Evolutionary conservation across 2,113 vertebrate species (phyloP).

Genomic region (Zosterops pallidus): DNA sequence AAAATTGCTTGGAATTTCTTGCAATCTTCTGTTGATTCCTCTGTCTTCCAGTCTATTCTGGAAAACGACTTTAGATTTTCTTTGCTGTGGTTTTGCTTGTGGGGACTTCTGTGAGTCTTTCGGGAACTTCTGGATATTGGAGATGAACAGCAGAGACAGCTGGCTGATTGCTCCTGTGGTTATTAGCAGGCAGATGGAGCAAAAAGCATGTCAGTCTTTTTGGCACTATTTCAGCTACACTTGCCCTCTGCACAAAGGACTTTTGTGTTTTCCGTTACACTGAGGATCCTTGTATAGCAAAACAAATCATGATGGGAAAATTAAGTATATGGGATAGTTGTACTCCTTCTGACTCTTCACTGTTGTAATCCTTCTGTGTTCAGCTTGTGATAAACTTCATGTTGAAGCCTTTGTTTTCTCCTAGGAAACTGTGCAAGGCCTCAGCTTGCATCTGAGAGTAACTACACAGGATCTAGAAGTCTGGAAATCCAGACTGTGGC

Average conservation of each 20-base stretch:
- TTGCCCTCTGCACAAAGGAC: conserved; percentile 54
- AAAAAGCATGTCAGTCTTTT: conserved; percentile 53
- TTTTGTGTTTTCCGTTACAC: background rate
- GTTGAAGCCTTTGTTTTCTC: background rate
- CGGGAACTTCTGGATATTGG: background rate
- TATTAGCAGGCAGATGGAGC: conserved; percentile 58
- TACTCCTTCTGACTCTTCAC: conserved; percentile 8
- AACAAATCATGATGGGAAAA: conserved; percentile 51
- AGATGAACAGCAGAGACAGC: conserved; percentile 13
- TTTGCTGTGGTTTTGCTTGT: background rate
- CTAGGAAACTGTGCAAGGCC: background rate
- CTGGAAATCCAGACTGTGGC: background rate
- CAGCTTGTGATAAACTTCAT: background rate
- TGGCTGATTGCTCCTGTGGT: conserved; percentile 35
- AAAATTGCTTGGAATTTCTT: background rate
- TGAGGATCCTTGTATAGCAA: conserved; percentile 38
- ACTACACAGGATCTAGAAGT: background rate
- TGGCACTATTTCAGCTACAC: conserved; percentile 46
- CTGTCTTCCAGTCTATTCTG: background rate
- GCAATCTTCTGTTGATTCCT: background rate
- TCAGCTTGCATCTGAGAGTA: background rate
- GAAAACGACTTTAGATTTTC: background rate
- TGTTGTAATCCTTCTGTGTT: background rate
- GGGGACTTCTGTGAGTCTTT: background rate
- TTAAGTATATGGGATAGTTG: conserved; percentile 24